Evolutionary conservation across 2,888 invertebrate genomes (phyloP), one percentile per base, ranked within the genome.

Genomic region (Galerucella nymphaeae): DNA sequence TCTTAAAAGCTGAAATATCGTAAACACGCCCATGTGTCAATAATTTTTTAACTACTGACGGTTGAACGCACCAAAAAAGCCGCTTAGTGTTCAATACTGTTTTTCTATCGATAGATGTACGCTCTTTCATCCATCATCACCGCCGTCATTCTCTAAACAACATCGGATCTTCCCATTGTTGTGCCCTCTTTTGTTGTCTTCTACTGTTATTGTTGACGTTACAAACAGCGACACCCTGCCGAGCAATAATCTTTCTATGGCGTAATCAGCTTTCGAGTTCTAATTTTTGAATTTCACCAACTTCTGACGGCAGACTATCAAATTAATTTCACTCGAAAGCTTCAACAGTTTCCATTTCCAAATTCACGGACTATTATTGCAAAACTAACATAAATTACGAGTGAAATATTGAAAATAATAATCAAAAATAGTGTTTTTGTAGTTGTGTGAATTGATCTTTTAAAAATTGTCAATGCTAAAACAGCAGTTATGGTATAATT

Each of bases 171-270:
- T 83, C 81, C 80, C 78, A 83, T 85, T 85, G 84, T 85, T 80
- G 76, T 67, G 76, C 78, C 75, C 75, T 75, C 81, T 77, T 81
- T 84, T 84, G 83, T 84, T 80, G 79, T 75, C 81, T 77, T 81
- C 84, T 84, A 82, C 83, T 80, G 80, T 80, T 81, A 82, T 84
- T 84, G 84, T 84, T 83, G 80, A 81, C 82, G 76, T 79, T 80
- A 80, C 82, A 83, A 84, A 82, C 83, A 82, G 80, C 84, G 84
- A 85, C 85, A 84, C 85, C 85, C 85, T 79, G 83, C 80, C 80
- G 85, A 84, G 85, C 82, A 83, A 83, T 85, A 85, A 85, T 85
- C 85, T 84, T 77, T 75, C 80, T 82, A 77, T 77, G 76, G 30
- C 77, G 76, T 84, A 85, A 85, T 85, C 84, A 83, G 84, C 83